phyloP scores from a whole-genome alignment of 53 echinoderm and acorn worm genomes.

The Arbacia lixula region DNA sequence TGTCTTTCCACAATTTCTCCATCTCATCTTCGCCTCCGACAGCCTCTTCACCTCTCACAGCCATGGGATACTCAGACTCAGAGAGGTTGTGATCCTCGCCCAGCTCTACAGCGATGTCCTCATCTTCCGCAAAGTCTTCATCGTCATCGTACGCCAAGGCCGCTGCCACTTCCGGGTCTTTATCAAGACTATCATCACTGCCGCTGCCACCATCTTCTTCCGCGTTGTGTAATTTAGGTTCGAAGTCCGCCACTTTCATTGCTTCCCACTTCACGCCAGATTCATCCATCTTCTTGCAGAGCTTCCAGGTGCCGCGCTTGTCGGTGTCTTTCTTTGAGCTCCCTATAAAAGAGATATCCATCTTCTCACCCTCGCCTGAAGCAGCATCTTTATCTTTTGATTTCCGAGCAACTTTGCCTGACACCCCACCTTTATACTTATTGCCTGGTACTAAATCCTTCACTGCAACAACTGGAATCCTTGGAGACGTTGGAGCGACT shows the following conservation, averaged over 20 bases:
- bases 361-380: no score
- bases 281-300: slow-evolving; percentile 8
- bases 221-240: not conserved
- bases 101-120: not conserved
- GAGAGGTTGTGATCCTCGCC: not conserved
- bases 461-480: no score
- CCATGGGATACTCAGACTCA: not conserved
- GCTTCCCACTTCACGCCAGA: slow-evolving; percentile 15
- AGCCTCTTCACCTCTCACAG: not conserved
- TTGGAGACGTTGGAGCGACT: not conserved
- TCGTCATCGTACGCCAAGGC: slow-evolving; percentile 51
- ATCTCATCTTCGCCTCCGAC: slow-evolving; percentile 12
- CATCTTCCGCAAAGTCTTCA: slow-evolving; percentile 19
- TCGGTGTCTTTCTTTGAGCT: no score
- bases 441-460: no score
- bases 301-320: slow-evolving; percentile 18
- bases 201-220: no score
- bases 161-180: no score
- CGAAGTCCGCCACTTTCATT: not conserved
- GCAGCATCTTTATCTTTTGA: no score
- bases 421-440: no score
- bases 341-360: no score
- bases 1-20: slow-evolving; percentile 10
- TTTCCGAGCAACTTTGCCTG: no score
- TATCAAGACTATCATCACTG: not conserved